Conservation (phyloP, 2,113 vertebrate species). For the Microtus montanus region DNA sequence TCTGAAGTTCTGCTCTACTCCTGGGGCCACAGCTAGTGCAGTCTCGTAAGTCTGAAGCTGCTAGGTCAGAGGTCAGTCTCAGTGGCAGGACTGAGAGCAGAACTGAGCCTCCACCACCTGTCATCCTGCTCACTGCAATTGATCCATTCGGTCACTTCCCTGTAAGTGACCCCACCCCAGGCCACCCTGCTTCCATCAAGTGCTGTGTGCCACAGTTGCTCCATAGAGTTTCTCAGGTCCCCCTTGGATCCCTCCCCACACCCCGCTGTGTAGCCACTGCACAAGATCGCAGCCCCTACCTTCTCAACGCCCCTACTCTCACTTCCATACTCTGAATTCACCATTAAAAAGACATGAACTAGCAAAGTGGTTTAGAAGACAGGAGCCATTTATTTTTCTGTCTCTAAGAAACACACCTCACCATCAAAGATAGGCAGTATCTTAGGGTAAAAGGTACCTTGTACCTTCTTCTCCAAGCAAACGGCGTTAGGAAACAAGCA, state of each 20-base stretch:
- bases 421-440: background rate
- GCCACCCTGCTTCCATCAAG: background rate
- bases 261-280: background rate
- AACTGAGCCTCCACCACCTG: background rate
- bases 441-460: background rate
- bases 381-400: background rate
- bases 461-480: background rate
- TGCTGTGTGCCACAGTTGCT: background rate
- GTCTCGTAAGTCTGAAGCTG: background rate
- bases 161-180: background rate
- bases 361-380: background rate
- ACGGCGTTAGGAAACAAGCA: background rate
- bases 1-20: background rate
- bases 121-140: background rate
- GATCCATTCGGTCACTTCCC: background rate
- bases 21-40: background rate
- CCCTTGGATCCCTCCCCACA: no score
- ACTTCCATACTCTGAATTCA: background rate
- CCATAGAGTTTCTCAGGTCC: background rate
- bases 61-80: no score
- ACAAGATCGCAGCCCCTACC: background rate
- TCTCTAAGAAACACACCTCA: background rate
- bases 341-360: background rate
- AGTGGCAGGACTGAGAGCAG: background rate
- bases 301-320: background rate